A percentile compares a stretch with the other conserved stretches of the same genome.
These are phyloP conservation scores for Carpatolechia fugitivella DNA, from an alignment of 2,888 invertebrate species.

Conservation along the genomic window DNA sequence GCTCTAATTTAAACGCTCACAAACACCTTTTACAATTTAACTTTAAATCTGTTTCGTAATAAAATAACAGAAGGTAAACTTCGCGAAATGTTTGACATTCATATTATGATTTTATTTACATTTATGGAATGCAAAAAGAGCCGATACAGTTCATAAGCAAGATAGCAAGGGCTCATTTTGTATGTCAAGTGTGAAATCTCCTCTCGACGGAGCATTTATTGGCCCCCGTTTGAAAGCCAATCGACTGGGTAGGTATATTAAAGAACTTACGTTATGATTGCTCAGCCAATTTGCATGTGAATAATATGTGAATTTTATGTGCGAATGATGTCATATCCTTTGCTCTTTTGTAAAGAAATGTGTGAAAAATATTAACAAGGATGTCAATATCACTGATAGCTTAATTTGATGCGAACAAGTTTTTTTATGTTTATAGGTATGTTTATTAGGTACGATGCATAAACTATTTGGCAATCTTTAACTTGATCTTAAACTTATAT, in stretches of 20 bases:
- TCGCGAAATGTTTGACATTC: background rate
- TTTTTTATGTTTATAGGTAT: slow-evolving; percentile 1
- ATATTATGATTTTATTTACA: slow-evolving; percentile 4
- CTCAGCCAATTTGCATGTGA: slow-evolving; percentile 66
- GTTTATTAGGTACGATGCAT: too few species aligned
- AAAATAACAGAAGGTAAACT: background rate
- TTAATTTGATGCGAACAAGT: slow-evolving; percentile 27
- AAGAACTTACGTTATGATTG: slow-evolving; percentile 65
- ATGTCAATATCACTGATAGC: slow-evolving; percentile 33
- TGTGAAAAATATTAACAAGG: slow-evolving; percentile 43
- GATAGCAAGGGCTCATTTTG: slow-evolving; percentile 33
- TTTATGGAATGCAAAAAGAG: slow-evolving; percentile 23
- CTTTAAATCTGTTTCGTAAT: background rate
- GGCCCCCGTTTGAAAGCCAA: slow-evolving; percentile 39
- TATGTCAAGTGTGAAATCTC: slow-evolving; percentile 33
- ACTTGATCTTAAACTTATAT: background rate
- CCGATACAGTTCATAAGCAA: slow-evolving; percentile 29
- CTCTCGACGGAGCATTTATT: slow-evolving; percentile 38
- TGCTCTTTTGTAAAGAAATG: slow-evolving; percentile 46
- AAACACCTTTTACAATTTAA: background rate
- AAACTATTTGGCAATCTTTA: background rate
- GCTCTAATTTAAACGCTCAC: background rate
- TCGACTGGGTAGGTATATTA: slow-evolving; percentile 46
- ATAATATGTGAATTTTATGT: slow-evolving; percentile 63
- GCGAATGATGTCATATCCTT: slow-evolving; percentile 57